Evolutionary conservation across 2,113 vertebrate genomes (phyloP).

Genomic region (Physeter macrocephalus): DNA sequence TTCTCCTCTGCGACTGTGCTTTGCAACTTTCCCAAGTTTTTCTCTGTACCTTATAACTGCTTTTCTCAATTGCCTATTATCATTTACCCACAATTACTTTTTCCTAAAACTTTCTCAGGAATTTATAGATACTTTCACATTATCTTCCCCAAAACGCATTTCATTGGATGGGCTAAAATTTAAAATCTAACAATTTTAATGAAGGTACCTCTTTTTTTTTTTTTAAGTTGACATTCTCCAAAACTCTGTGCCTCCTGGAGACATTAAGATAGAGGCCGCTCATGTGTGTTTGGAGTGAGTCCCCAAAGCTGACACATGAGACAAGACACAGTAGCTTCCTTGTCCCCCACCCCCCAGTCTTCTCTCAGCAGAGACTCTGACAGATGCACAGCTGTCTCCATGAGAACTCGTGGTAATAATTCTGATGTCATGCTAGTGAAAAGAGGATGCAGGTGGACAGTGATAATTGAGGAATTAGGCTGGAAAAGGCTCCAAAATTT

Average conservation of each 20-base stretch:
- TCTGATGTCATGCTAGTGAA: neutral
- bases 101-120: neutral
- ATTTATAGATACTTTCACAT: neutral
- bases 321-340: neutral
- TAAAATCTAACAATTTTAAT: neutral
- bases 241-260: neutral
- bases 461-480: neutral
- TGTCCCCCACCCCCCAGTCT: neutral
- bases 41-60: neutral
- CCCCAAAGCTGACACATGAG: neutral
- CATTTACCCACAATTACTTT: neutral
- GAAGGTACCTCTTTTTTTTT: neutral
- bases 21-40: neutral
- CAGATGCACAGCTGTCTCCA: neutral
- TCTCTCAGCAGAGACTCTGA: neutral
- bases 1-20: neutral
- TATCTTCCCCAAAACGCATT: neutral
- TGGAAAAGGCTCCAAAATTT: neutral
- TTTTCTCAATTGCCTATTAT: neutral
- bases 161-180: neutral
- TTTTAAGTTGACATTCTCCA: neutral
- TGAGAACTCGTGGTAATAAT: neutral
- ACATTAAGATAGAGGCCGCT: neutral
- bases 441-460: neutral
- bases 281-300: neutral